These are phyloP conservation scores for Bilobella aurantiaca DNA, from an alignment of 1,140 invertebrate genomes.

Conservation along the genomic window DNA sequence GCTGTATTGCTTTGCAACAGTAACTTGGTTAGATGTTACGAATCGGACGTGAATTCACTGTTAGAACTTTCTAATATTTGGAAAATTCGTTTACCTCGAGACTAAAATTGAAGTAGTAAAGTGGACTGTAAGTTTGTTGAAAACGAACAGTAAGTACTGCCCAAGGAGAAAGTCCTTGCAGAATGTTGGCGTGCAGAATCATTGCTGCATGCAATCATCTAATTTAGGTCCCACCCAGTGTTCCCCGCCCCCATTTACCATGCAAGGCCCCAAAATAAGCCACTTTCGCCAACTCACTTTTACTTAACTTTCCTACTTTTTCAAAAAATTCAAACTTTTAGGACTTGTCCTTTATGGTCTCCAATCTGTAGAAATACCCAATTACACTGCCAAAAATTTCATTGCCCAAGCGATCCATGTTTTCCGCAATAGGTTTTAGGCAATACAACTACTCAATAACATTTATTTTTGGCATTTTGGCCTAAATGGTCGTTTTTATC, in stretches of 20 bases:
- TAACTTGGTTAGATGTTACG: background rate
- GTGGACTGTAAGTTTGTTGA: background rate
- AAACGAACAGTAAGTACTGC: background rate
- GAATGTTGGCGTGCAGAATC: background rate
- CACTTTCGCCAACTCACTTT: background rate
- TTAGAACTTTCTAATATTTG: background rate
- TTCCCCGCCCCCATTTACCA: background rate
- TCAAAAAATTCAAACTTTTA: background rate
- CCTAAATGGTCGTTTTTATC: too few relatives aligned
- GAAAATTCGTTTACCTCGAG: background rate
- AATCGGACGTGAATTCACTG: background rate
- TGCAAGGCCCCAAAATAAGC: background rate
- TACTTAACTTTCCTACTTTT: too few relatives aligned
- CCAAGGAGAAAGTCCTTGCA: too few relatives aligned
- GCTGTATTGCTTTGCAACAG: background rate
- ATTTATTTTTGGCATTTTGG: too few relatives aligned
- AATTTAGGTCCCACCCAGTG: background rate
- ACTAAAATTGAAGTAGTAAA: background rate
- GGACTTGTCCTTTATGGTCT: background rate
- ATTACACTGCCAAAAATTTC: too few relatives aligned
- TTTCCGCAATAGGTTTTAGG: too few relatives aligned
- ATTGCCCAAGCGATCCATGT: too few relatives aligned
- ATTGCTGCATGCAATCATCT: slow-evolving; percentile 2
- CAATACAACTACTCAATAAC: too few relatives aligned
- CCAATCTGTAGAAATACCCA: background rate